Percentiles rank a stretch among this genome's conserved stretches.
These are phyloP conservation scores for Epinotia bilunana DNA, from an alignment of 2,888 invertebrate genomes.

Conservation along the genomic window DNA sequence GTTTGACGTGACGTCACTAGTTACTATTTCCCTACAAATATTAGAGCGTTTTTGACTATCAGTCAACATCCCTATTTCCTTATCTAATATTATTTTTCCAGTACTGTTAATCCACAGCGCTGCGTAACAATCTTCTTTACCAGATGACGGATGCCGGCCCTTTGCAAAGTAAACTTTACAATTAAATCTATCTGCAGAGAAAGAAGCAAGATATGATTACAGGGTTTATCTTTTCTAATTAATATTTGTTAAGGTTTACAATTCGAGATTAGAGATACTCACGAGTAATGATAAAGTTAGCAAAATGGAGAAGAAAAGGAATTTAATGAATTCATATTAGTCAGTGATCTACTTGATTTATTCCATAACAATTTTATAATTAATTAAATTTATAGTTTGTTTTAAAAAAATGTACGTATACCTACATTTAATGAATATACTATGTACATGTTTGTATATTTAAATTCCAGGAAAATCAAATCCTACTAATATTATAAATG, in stretches of 20 bases:
- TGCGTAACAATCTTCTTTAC: slow-evolving; percentile 36
- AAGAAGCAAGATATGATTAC: slow-evolving; percentile 41
- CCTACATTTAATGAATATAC: no score
- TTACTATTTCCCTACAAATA: no score
- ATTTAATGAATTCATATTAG: neutral
- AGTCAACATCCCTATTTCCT: no score
- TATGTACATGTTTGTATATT: neutral
- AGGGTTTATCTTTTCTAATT: slow-evolving; percentile 37
- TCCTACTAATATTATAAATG: no score
- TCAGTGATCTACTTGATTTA: neutral
- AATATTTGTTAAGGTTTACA: slow-evolving; percentile 34
- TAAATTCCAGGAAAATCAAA: neutral
- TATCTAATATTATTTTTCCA: neutral
- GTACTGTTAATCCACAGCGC: slow-evolving; percentile 12
- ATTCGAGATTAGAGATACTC: slow-evolving; percentile 3
- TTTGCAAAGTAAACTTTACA: slow-evolving; percentile 45
- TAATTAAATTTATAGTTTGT: no score
- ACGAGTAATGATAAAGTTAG: neutral
- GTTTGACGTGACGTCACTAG: no score
- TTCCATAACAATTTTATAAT: no score
- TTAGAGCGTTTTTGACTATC: no score
- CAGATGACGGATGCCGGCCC: slow-evolving; percentile 45
- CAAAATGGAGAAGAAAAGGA: neutral
- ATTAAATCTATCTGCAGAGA: slow-evolving; percentile 40
- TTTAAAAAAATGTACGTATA: no score